phyloP scores from a whole-genome alignment of 2,888 invertebrate genomes.

The Lobophora halterata region DNA sequence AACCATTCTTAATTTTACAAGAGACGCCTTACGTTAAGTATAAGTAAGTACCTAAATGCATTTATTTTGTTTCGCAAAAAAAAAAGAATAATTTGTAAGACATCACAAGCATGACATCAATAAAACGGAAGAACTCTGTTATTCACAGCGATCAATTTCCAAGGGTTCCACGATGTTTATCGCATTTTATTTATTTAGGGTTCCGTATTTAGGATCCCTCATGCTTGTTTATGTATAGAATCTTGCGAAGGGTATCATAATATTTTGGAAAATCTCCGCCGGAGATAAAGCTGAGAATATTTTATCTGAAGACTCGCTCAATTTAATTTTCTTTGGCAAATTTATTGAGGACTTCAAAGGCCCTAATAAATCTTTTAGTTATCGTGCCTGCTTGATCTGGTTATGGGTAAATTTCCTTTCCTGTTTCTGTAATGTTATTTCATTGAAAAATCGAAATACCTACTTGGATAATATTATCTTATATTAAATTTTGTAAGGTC shows the following conservation, averaged over 20 bases:
- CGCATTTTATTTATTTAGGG: slow-evolving; percentile 32
- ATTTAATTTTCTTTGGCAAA: slow-evolving; percentile 22
- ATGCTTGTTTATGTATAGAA: slow-evolving; percentile 30
- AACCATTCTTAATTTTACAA: no score
- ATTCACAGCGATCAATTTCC: slow-evolving; percentile 27
- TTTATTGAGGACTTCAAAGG: slow-evolving; percentile 14
- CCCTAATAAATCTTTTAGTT: slow-evolving; percentile 15
- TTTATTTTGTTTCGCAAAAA: slow-evolving; percentile 6
- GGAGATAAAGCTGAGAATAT: slow-evolving; percentile 14
- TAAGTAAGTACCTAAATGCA: no score
- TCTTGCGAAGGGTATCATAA: slow-evolving; percentile 17
- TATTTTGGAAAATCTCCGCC: slow-evolving; percentile 22
- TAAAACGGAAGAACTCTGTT: slow-evolving; percentile 17
- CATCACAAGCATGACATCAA: slow-evolving; percentile 7
- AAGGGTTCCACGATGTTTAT: slow-evolving; percentile 31
- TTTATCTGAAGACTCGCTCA: slow-evolving; percentile 13
- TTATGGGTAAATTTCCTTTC: no score
- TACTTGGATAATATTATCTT: no score
- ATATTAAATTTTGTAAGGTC: no score
- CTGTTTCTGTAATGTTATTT: no score
- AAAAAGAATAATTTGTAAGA: no score
- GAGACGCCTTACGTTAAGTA: no score
- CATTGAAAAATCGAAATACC: no score
- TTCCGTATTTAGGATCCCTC: slow-evolving; percentile 15
- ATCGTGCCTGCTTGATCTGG: slow-evolving; percentile 2